These are phyloP conservation scores for Pandemis corylana DNA, from an alignment of 2,888 invertebrate genomes.

Conservation along the genomic window DNA sequence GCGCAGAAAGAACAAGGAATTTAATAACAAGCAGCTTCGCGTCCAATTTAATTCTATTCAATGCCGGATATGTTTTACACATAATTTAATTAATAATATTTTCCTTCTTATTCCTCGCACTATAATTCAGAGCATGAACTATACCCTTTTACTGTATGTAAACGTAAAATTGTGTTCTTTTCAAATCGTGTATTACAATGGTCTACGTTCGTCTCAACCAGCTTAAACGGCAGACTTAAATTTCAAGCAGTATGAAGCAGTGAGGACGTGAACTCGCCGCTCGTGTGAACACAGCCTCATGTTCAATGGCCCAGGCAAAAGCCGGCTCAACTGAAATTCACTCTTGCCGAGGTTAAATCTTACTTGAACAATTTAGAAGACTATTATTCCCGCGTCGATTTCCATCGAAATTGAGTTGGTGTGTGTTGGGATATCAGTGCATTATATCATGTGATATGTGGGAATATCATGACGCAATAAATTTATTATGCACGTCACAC, in stretches of 20 bases:
- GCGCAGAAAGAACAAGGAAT: constrained; percentile 1
- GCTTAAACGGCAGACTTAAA: constrained; percentile 24
- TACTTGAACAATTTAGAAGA: constrained; percentile 47
- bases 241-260: constrained; percentile 17
- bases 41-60: background rate
- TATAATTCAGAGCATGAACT: background rate
- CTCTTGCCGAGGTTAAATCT: constrained; percentile 51
- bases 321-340: constrained; percentile 56
- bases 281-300: constrained; percentile 50
- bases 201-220: constrained; percentile 2
- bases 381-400: constrained; percentile 20
- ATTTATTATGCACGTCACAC: constrained; percentile 36
- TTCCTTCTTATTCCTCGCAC: background rate
- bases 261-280: constrained; percentile 45
- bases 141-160: background rate
- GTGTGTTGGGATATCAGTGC: constrained; percentile 16
- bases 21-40: background rate
- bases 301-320: constrained; percentile 60
- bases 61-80: background rate
- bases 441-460: constrained; percentile 18
- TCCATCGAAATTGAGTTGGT: constrained; percentile 20
- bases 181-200: background rate
- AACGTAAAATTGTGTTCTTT: background rate
- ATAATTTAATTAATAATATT: background rate
- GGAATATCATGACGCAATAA: constrained; percentile 26